Percentiles rank a stretch among this genome's conserved stretches.
phyloP scores from a whole-genome alignment of 1,140 invertebrate species.

The Drosophila rufa region DNA sequence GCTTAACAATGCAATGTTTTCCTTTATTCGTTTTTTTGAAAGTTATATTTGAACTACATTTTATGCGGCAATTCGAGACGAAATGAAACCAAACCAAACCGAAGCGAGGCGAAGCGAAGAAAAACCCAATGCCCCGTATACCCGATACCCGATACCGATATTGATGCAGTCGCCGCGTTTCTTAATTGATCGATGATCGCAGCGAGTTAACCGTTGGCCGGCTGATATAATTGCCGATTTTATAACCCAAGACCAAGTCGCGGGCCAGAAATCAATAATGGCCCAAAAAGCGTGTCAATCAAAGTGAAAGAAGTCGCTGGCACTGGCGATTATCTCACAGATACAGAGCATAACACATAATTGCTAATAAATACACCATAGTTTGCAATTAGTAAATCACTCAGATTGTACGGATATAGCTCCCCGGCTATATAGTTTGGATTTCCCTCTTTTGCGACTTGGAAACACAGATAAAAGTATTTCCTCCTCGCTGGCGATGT shows the following conservation, averaged over 20 bases:
- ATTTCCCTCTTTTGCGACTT: neutral
- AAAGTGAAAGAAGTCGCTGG: slow-evolving; percentile 71
- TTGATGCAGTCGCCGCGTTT: slow-evolving; percentile 49
- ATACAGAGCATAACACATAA: slow-evolving; percentile 55
- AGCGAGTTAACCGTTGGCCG: slow-evolving; percentile 55
- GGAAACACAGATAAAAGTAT: neutral
- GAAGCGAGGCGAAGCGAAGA: neutral
- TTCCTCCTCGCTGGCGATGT: slow-evolving; percentile 35
- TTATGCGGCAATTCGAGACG: slow-evolving; percentile 44
- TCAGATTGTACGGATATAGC: slow-evolving; percentile 15
- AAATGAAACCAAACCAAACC: neutral
- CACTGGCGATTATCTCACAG: slow-evolving; percentile 63
- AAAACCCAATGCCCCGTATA: slow-evolving; percentile 11
- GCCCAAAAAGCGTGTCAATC: slow-evolving; percentile 63
- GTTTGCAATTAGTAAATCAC: slow-evolving; percentile 60
- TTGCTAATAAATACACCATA: slow-evolving; percentile 49
- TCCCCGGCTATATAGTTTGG: slow-evolving; percentile 1
- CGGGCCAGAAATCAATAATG: slow-evolving; percentile 50
- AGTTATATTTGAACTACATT: slow-evolving; percentile 69
- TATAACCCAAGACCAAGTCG: slow-evolving; percentile 42
- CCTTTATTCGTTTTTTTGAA: slow-evolving; percentile 52
- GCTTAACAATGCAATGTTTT: slow-evolving; percentile 65
- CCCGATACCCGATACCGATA: neutral
- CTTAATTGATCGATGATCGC: slow-evolving; percentile 55
- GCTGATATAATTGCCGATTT: slow-evolving; percentile 52